Percentiles rank a stretch among this genome's conserved stretches.
Evolutionary conservation across 2,888 invertebrate species (phyloP).

Genomic region (Acrobasis suavella): DNA sequence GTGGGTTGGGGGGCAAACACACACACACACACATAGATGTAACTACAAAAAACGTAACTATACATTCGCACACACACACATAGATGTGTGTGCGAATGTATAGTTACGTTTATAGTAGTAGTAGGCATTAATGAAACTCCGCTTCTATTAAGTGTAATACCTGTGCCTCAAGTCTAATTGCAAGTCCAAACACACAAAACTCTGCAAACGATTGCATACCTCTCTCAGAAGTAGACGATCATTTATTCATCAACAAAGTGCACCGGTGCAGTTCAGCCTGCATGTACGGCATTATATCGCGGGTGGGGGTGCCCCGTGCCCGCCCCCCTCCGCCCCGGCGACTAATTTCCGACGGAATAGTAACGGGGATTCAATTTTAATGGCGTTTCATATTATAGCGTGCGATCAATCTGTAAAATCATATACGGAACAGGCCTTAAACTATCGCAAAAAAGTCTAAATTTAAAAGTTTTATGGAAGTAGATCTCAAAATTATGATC

Average conservation of each 20-base stretch:
- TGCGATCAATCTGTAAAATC: background rate
- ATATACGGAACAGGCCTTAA: background rate
- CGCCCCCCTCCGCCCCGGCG: conserved; percentile 55
- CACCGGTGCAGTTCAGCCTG: conserved; percentile 43
- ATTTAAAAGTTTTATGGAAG: too few species aligned
- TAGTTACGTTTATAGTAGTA: too few species aligned
- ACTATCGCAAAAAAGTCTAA: too few species aligned
- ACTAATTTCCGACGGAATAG: conserved; percentile 77
- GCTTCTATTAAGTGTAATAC: too few species aligned
- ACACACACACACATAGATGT: too few species aligned
- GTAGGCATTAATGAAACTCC: too few species aligned
- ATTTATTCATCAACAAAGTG: conserved; percentile 61
- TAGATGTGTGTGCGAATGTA: too few species aligned
- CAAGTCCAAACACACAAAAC: background rate
- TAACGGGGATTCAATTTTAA: conserved; percentile 51
- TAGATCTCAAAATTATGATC: too few species aligned
- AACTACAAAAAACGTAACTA: too few species aligned
- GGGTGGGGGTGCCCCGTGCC: conserved; percentile 52
- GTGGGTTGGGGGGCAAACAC: too few species aligned
- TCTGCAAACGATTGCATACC: conserved; percentile 1
- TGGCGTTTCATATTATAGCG: conserved; percentile 53
- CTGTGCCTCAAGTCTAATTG: background rate
- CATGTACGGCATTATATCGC: conserved; percentile 9
- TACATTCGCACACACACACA: too few species aligned
- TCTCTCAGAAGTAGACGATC: conserved; percentile 37